Evolutionary conservation across 2,113 vertebrate species (phyloP).

Genomic region (Pedetes capensis): DNA sequence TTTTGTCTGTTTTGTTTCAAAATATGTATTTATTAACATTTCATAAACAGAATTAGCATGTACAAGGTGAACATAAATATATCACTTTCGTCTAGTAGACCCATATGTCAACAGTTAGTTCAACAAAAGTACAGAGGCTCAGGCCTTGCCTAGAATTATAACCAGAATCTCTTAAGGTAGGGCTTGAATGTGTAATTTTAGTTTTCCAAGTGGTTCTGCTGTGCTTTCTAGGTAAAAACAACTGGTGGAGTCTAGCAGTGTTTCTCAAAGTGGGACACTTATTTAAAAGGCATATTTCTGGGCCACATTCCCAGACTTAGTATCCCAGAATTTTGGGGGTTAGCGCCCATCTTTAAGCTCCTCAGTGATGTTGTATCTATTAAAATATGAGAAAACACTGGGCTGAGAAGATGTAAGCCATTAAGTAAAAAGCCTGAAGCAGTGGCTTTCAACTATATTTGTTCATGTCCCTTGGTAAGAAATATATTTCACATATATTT

Average conservation of each 20-base stretch:
- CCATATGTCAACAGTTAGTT: too few species aligned
- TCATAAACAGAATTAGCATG: too few species aligned
- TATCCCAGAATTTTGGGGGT: slow-evolving; percentile 12
- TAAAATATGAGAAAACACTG: not conserved
- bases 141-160: not conserved
- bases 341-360: slow-evolving; percentile 10
- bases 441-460: slow-evolving; percentile 24
- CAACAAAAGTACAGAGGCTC: not conserved
- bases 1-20: too few species aligned
- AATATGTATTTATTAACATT: too few species aligned
- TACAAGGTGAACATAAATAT: too few species aligned
- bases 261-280: slow-evolving; percentile 1
- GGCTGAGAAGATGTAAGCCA: slow-evolving; percentile 4
- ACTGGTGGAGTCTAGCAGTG: not conserved
- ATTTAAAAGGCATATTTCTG: slow-evolving; percentile 21
- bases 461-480: slow-evolving; percentile 17
- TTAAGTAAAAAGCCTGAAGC: not conserved
- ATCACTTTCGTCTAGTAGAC: too few species aligned
- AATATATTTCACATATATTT: not conserved
- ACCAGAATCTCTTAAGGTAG: not conserved
- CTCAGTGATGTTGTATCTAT: not conserved
- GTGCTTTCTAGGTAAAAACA: slow-evolving; percentile 18
- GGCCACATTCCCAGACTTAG: not conserved
- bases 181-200: not conserved
- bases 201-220: slow-evolving; percentile 14